Base-by-base conservation (phyloP, 2,888 invertebrate genomes). In the Cacoxenus indagator region DNA sequence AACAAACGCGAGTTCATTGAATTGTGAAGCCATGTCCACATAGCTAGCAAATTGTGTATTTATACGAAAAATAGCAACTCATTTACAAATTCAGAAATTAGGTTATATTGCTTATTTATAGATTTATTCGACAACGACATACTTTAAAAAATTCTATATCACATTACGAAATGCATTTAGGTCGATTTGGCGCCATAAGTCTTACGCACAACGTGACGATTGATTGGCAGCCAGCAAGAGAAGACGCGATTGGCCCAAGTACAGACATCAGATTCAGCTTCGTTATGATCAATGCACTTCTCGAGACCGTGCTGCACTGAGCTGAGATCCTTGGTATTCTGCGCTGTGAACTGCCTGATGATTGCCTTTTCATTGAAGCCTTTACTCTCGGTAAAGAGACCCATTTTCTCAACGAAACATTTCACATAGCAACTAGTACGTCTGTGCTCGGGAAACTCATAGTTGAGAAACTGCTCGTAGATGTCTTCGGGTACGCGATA, bases 391-490 rank as follows among this genome's bases (percentile, higher is more conserved):
- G 76, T 78, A 66, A 87, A 88, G 0, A 87, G 69, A 0, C 84
- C 87, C 78, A 87, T 83, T 73, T 87, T 84, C 67, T 82, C 84
- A n/a, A 88, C 75, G 69, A 86, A 84, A 66, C 87, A 87, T 73
- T 85, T 85, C 1, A 88, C 77, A 66, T 86, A 87, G 74, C 87
- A 87, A 17, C 78, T 81, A 48, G 88, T 88, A 54, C 73, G 81
- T 8, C 84, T 83, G 66, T 88, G 87, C 9, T 81, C 75, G 3
- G 84, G 83, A 67, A 87, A 87, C 22, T 84, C 84, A 29, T 82
- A 86, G 57, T 78, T 84, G 64, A 74, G 71, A 70, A 75, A 88
- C 74, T 87, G 78, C 24, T 86, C 84, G 29, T 84, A 84, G 57
- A 85, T 79, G 0, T 85, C 86, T 48, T 83, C 83, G 31, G 88